These are phyloP conservation scores for Schizopygopsis malacanthus DNA, from an alignment of 2,797 vertebrate species.

Conservation along the genomic window DNA sequence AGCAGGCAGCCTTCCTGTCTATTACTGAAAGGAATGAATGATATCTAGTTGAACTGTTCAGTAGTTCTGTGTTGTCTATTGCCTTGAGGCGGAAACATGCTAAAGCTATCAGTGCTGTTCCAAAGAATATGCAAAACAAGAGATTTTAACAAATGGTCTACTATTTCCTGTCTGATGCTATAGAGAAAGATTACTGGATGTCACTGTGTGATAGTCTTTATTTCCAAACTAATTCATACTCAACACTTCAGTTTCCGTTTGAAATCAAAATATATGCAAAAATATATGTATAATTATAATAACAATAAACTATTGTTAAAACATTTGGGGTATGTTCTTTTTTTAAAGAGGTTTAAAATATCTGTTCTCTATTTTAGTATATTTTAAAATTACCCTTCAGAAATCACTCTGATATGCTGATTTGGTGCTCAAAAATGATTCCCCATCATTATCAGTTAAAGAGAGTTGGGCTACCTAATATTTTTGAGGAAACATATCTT, in stretches of 20 bases:
- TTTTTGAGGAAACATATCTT: not conserved
- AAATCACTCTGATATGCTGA: not conserved
- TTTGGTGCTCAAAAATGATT: not conserved
- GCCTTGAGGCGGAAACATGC: conserved; percentile 57
- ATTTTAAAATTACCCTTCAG: too few relatives aligned
- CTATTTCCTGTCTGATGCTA: conserved; percentile 66
- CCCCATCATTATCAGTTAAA: not conserved
- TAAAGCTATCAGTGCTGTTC: conserved; percentile 63
- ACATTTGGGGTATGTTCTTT: not conserved
- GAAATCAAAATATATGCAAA: not conserved
- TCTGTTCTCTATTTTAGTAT: not conserved
- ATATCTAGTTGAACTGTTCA: conserved; percentile 67
- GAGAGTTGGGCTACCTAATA: not conserved
- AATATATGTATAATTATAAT: not conserved
- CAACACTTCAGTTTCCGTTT: not conserved
- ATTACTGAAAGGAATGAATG: conserved; percentile 76
- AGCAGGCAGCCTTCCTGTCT: conserved; percentile 64
- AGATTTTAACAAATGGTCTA: conserved; percentile 56
- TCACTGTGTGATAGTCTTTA: conserved; percentile 50
- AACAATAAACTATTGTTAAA: not conserved
- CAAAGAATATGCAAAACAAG: conserved; percentile 70
- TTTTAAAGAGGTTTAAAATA: not conserved
- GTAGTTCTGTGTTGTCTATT: conserved; percentile 62
- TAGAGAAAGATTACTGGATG: conserved; percentile 70
- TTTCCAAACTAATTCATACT: not conserved